These are phyloP conservation scores for Acanthisitta chloris DNA, from an alignment of 2,113 vertebrate genomes.

Conservation along the genomic window DNA sequence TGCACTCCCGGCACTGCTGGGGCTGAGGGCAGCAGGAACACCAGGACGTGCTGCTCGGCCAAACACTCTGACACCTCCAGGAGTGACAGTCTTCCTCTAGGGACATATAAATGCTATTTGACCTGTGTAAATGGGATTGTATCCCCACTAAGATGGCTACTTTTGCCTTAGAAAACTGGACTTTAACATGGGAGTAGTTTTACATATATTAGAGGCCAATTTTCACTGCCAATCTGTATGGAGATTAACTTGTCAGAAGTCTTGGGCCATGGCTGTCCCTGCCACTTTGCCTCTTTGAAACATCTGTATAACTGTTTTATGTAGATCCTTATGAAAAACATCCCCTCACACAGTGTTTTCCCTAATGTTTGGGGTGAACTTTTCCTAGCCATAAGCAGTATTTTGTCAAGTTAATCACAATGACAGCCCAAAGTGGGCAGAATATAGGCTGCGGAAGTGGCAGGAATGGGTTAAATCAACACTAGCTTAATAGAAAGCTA, in stretches of 20 bases:
- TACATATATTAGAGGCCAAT: not conserved
- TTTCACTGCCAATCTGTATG: not conserved
- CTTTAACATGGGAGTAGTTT: not conserved
- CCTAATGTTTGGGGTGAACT: not conserved
- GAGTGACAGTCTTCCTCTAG: not conserved
- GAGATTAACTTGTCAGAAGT: not conserved
- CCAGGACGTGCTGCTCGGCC: accelerated
- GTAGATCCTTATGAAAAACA: not conserved
- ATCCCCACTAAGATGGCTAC: not conserved
- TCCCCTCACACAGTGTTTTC: accelerated
- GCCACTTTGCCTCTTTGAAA: not conserved
- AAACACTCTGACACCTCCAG: not conserved
- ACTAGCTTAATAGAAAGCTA: not conserved
- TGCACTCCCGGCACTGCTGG: accelerated
- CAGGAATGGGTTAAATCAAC: not conserved
- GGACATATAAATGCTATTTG: not conserved
- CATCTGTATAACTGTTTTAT: not conserved
- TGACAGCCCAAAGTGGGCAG: not conserved
- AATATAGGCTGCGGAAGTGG: not conserved
- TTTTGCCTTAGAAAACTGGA: not conserved
- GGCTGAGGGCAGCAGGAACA: not conserved
- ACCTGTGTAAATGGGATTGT: not conserved
- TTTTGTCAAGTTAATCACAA: not conserved
- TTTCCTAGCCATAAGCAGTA: not conserved
- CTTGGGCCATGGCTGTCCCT: not conserved